Percentiles rank a stretch among this genome's conserved stretches.
Evolutionary conservation across 2,888 invertebrate species (phyloP).

Genomic region (Zootermopsis nevadensis): DNA sequence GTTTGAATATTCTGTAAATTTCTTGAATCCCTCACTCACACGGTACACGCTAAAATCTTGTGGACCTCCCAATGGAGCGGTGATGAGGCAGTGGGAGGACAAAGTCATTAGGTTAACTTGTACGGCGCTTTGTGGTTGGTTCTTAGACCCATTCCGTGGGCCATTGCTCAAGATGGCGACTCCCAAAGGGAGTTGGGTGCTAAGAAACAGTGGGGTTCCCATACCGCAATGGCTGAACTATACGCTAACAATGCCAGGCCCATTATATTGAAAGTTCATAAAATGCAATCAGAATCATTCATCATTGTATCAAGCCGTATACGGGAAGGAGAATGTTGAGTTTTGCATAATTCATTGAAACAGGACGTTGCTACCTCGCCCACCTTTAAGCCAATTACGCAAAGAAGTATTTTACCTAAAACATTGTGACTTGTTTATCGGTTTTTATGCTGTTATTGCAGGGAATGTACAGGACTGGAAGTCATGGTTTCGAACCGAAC

Average conservation of each 20-base stretch:
- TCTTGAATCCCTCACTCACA: too few species aligned
- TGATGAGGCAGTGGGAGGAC: neutral
- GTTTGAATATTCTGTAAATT: too few species aligned
- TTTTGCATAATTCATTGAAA: neutral
- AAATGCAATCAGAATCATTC: conserved; percentile 6
- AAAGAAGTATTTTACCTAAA: neutral
- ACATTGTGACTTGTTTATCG: neutral
- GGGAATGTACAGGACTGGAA: too few species aligned
- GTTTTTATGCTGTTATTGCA: too few species aligned
- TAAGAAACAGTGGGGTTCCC: neutral
- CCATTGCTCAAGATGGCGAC: conserved; percentile 21
- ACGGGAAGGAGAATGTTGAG: neutral
- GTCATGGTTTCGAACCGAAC: too few species aligned
- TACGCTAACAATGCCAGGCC: neutral
- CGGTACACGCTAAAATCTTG: too few species aligned
- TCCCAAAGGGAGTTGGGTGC: conserved; percentile 30
- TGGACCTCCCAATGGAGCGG: conserved; percentile 2
- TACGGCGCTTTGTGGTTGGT: conserved; percentile 31
- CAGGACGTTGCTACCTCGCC: conserved; percentile 6
- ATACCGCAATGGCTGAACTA: neutral
- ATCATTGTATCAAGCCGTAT: neutral
- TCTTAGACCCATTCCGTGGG: neutral
- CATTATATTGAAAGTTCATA: conserved; percentile 16
- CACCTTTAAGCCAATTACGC: neutral
- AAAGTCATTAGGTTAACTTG: neutral